Conservation (phyloP, 1,140 invertebrate genomes). For the Pomacea maculata region DNA sequence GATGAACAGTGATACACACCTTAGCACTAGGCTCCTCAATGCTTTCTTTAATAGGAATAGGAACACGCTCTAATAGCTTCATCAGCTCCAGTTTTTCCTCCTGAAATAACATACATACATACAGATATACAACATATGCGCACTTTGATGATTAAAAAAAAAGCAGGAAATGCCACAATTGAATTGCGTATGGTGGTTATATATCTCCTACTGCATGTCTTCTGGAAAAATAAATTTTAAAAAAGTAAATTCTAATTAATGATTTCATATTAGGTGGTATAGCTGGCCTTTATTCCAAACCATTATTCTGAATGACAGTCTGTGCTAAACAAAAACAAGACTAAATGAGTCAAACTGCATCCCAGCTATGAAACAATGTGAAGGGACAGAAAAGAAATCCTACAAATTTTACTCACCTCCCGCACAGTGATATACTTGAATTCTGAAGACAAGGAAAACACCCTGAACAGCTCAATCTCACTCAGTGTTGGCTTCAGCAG, state of each 20-base stretch:
- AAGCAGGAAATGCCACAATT: background rate
- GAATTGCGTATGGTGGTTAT: background rate
- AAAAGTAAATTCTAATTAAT: too few relatives aligned
- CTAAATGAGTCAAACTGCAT: too few relatives aligned
- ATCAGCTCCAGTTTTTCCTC: conserved; percentile 98
- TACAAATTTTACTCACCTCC: conserved; percentile 69
- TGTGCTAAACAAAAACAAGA: too few relatives aligned
- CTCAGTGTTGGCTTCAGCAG: conserved; percentile 94
- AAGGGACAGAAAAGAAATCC: too few relatives aligned
- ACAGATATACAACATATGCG: background rate
- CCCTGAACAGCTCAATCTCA: conserved; percentile 98
- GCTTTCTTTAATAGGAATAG: conserved; percentile 98
- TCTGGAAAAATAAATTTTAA: background rate
- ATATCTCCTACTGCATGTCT: background rate
- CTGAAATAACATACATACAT: conserved; percentile 40
- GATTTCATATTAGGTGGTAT: too few relatives aligned
- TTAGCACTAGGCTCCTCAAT: conserved; percentile 99
- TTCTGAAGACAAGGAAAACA: conserved; percentile 90
- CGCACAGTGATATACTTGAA: conserved; percentile 76
- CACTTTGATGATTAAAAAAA: too few relatives aligned
- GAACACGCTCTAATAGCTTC: conserved; percentile 96
- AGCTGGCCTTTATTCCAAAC: too few relatives aligned
- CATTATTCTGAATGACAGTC: too few relatives aligned
- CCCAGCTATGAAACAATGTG: too few relatives aligned
- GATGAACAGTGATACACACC: conserved; percentile 46